Percentiles rank a stretch among this genome's conserved stretches.
Evolutionary conservation across 30 jellyfish, hydroid and myxozoan genomes (phyloP).

Genomic region (Nemopilema nomurai): DNA sequence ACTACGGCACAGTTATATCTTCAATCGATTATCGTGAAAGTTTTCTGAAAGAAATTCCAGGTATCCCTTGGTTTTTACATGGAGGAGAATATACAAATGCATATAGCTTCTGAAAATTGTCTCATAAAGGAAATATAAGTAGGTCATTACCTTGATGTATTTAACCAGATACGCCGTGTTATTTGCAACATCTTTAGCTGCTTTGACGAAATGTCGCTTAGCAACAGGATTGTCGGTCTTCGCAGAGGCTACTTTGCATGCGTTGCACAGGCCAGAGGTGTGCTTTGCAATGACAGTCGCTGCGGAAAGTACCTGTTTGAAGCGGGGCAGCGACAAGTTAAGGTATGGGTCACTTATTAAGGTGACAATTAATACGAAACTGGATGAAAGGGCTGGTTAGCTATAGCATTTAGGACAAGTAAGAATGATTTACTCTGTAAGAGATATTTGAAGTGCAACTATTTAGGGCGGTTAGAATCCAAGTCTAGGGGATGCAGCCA

Average conservation of each 20-base stretch:
- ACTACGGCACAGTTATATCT: no score
- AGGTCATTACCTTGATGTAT: slow-evolving; percentile 90
- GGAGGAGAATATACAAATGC: neutral
- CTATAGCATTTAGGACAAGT: neutral
- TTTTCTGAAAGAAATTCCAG: neutral
- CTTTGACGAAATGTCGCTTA: slow-evolving; percentile 94
- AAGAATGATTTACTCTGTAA: slow-evolving; percentile 12
- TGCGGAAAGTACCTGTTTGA: slow-evolving; percentile 82
- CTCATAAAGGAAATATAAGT: no score
- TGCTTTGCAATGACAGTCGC: slow-evolving; percentile 97
- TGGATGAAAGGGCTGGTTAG: no score
- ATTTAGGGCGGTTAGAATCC: no score
- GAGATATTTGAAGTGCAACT: no score
- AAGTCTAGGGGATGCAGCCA: no score
- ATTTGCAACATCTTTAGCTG: slow-evolving; percentile 97
- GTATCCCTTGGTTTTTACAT: neutral
- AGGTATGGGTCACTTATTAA: no score
- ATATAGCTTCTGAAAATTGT: neutral
- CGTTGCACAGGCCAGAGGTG: slow-evolving; percentile 96
- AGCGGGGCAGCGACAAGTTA: no score
- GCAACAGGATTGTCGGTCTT: slow-evolving; percentile 99
- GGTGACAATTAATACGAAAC: no score
- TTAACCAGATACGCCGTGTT: slow-evolving; percentile 90
- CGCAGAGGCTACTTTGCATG: slow-evolving; percentile 95
- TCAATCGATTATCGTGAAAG: no score